phyloP scores from a whole-genome alignment of 1,140 invertebrate genomes.

The Delia radicum region DNA sequence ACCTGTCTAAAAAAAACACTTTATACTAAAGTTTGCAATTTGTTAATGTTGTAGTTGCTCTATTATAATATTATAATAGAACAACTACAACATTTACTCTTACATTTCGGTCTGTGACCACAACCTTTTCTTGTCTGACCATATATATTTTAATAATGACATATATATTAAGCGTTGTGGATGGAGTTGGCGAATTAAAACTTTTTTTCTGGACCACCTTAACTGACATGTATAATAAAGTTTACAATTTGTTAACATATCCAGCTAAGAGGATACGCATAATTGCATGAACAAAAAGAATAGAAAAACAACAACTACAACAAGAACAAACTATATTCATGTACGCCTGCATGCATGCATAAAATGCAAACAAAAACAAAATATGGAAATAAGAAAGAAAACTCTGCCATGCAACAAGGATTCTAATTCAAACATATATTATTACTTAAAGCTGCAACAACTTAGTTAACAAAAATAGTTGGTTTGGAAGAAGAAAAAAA shows the following conservation, averaged over 20 bases:
- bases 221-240: slow-evolving; percentile 10
- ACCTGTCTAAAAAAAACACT: too few relatives aligned
- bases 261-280: slow-evolving; percentile 20
- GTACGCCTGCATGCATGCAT: not conserved
- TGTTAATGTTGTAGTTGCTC: too few relatives aligned
- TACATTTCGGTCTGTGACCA: too few relatives aligned
- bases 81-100: too few relatives aligned
- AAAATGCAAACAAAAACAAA: not conserved
- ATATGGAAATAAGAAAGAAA: not conserved
- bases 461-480: not conserved
- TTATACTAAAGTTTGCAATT: too few relatives aligned
- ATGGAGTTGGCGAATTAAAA: too few relatives aligned
- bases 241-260: slow-evolving; percentile 24
- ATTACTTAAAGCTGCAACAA: not conserved
- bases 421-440: not conserved
- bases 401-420: not conserved
- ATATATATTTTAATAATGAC: too few relatives aligned
- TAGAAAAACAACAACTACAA: not conserved
- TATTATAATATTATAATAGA: too few relatives aligned
- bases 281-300: slow-evolving; percentile 4
- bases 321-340: not conserved
- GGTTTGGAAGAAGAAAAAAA: not conserved
- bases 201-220: too few relatives aligned
- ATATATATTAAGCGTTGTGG: too few relatives aligned
- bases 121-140: too few relatives aligned